A percentile compares a stretch with the other conserved stretches of the same genome.
Evolutionary conservation across 2,888 invertebrate species (phyloP).

Genomic region (Parelbella ahira): DNA sequence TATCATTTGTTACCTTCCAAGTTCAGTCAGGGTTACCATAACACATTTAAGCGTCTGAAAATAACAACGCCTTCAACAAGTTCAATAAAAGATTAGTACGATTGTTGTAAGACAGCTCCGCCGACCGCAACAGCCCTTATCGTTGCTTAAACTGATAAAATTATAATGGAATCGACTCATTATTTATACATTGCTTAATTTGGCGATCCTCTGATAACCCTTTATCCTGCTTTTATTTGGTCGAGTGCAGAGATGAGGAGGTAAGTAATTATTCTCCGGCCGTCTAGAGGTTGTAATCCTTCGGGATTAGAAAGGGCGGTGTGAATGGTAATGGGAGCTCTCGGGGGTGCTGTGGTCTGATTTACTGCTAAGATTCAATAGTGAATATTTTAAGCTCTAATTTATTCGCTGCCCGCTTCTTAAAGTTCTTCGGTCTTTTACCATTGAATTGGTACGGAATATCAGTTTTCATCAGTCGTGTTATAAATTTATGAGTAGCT

Average conservation of each 20-base stretch:
- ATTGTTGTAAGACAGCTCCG: too few relatives aligned
- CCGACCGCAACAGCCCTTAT: too few relatives aligned
- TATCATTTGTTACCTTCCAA: too few relatives aligned
- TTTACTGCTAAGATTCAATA: constrained; percentile 78
- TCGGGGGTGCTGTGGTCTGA: constrained; percentile 73
- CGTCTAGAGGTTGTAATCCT: constrained; percentile 75
- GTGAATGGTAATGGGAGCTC: constrained; percentile 76
- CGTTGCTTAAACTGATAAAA: too few relatives aligned
- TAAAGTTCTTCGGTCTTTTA: constrained; percentile 36
- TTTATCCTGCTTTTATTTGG: constrained; percentile 52
- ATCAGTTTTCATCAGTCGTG: neutral
- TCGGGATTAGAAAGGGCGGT: constrained; percentile 76
- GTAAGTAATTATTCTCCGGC: constrained; percentile 78
- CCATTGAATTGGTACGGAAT: too few relatives aligned
- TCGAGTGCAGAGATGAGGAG: constrained; percentile 52
- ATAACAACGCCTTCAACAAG: too few relatives aligned
- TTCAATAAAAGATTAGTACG: too few relatives aligned
- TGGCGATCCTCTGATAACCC: constrained; percentile 38
- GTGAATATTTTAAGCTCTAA: constrained; percentile 76
- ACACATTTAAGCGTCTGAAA: too few relatives aligned
- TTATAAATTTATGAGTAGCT: neutral
- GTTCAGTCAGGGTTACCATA: too few relatives aligned
- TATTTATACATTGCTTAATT: constrained; percentile 43
- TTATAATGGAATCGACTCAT: constrained; percentile 30
- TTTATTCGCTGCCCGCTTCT: constrained; percentile 59